Percentiles rank a stretch among this genome's conserved stretches.
phyloP scores from a whole-genome alignment of 2,797 vertebrate species.

The Typhlichthys eigenmanni region DNA sequence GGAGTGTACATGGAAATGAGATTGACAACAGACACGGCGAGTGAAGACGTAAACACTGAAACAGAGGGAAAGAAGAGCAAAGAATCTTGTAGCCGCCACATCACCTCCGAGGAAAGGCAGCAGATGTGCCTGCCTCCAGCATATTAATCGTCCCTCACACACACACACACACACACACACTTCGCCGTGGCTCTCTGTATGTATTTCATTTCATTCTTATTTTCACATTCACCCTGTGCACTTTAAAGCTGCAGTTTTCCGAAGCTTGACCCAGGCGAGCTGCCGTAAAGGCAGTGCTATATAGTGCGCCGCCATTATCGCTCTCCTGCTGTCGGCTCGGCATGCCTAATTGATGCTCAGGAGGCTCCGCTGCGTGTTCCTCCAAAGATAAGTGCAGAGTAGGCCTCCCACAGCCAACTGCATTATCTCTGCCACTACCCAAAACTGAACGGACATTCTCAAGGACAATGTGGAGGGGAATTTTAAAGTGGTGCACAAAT shows the following conservation, averaged over 20 bases:
- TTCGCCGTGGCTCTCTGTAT: not conserved
- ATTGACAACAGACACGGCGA: not conserved
- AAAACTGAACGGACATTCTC: not conserved
- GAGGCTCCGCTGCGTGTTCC: slow-evolving; percentile 1
- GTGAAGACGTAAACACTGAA: not conserved
- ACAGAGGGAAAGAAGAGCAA: not conserved
- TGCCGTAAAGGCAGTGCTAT: not conserved
- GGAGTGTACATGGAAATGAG: not conserved
- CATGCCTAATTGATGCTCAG: slow-evolving; percentile 13
- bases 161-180: not conserved
- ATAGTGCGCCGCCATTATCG: not conserved
- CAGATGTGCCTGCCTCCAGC: not conserved
- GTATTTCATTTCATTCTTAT: not conserved
- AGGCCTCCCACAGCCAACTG: slow-evolving; percentile 1
- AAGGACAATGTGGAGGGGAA: not conserved
- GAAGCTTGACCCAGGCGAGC: not conserved
- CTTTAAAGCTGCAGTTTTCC: not conserved
- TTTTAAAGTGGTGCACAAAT: not conserved
- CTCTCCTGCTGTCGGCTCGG: not conserved
- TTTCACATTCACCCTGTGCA: not conserved
- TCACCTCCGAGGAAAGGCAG: not conserved
- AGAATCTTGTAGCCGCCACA: not conserved
- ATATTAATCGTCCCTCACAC: not conserved
- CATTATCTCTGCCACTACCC: not conserved
- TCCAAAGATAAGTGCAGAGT: slow-evolving; percentile 2